These are phyloP conservation scores for Philonicus albiceps DNA, from an alignment of 2,888 invertebrate species.

Conservation along the genomic window DNA sequence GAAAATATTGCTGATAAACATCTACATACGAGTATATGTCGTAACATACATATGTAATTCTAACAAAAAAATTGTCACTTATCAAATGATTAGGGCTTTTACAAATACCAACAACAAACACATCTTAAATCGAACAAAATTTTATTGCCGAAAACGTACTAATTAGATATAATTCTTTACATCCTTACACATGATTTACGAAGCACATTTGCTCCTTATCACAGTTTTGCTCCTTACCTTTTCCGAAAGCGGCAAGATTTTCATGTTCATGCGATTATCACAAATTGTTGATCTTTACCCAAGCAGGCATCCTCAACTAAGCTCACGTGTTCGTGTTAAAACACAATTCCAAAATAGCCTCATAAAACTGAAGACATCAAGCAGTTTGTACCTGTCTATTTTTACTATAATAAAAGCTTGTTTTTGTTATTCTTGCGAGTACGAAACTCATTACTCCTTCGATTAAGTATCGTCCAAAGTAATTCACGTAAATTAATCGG, in stretches of 20 bases:
- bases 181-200: neutral
- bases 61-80: too few species aligned
- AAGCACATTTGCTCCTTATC: neutral
- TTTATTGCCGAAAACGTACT: neutral
- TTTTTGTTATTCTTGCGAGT: neutral
- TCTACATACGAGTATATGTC: too few species aligned
- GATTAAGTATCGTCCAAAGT: neutral
- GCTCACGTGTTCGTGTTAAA: neutral
- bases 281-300: neutral
- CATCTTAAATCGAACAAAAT: neutral
- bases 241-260: neutral
- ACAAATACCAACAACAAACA: neutral
- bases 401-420: neutral
- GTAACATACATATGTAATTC: too few species aligned
- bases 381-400: neutral
- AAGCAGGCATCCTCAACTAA: neutral
- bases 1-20: too few species aligned
- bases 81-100: too few species aligned
- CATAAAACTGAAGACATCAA: neutral
- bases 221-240: neutral
- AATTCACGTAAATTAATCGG: neutral
- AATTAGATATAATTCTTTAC: too few species aligned
- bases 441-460: neutral
- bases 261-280: neutral
- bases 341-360: neutral